Evolutionary conservation across 2,797 vertebrate species (phyloP).

Genomic region (Eulemur coronatus): DNA sequence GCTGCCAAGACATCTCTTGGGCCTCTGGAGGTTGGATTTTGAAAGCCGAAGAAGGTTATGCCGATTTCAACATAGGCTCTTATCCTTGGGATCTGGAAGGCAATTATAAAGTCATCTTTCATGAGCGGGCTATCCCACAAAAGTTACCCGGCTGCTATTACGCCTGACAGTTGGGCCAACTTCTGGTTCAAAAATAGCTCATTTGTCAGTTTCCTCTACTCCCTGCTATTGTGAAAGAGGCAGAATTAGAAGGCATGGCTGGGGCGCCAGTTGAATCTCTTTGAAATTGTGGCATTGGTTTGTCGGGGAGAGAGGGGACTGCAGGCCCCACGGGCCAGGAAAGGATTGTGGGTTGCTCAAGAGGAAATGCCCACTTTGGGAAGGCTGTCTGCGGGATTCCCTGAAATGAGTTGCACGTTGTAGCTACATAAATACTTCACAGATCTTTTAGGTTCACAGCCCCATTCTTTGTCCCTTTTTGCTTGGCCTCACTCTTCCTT

Average conservation of each 20-base stretch:
- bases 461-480: background rate
- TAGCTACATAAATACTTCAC: background rate
- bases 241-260: constrained; percentile 51
- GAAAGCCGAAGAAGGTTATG: constrained; percentile 58
- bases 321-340: background rate
- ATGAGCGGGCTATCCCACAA: constrained; percentile 70
- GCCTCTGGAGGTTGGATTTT: constrained; percentile 31
- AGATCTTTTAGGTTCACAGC: background rate
- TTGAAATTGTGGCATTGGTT: constrained; percentile 61
- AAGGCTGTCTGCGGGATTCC: constrained; percentile 6
- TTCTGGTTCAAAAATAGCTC: constrained; percentile 66
- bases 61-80: constrained; percentile 67
- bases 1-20: background rate
- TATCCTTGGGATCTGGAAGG: constrained; percentile 74
- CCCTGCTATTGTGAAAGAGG: constrained; percentile 62
- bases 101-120: constrained; percentile 80
- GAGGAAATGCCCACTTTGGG: constrained; percentile 57
- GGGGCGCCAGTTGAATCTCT: constrained; percentile 49
- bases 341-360: background rate
- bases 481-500: background rate
- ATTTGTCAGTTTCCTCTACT: constrained; percentile 71
- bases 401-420: background rate
- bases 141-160: constrained; percentile 62
- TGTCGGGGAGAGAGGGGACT: background rate
- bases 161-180: constrained; percentile 59